Percentiles rank a stretch among this genome's conserved stretches.
These are phyloP conservation scores for Sisor rabdophorus DNA, from an alignment of 2,113 vertebrate species.

Conservation along the genomic window DNA sequence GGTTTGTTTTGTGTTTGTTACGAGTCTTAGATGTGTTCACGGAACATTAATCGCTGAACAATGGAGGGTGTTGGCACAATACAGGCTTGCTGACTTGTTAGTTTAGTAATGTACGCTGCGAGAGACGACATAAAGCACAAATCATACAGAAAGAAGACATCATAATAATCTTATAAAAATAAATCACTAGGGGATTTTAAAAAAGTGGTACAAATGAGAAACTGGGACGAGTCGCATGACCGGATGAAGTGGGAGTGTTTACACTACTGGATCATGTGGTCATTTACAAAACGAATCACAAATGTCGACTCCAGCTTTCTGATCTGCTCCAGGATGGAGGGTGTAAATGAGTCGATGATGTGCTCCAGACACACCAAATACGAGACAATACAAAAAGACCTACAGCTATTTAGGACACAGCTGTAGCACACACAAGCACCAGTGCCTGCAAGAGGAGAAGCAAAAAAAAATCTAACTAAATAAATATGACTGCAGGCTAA, in stretches of 20 bases:
- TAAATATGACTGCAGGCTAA: neutral
- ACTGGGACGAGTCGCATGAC: slow-evolving; percentile 75
- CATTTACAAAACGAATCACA: slow-evolving; percentile 76
- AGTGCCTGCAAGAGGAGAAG: slow-evolving; percentile 38
- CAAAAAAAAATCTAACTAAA: neutral
- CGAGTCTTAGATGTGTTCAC: neutral
- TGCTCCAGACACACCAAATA: neutral
- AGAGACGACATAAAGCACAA: neutral
- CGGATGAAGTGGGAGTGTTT: slow-evolving; percentile 66
- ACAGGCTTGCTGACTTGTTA: neutral
- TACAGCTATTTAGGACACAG: slow-evolving; percentile 24
- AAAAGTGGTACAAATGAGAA: slow-evolving; percentile 44
- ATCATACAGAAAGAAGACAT: neutral
- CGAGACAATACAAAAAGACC: slow-evolving; percentile 12
- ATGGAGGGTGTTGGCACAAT: neutral
- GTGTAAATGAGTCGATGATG: slow-evolving; percentile 29
- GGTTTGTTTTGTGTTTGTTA: neutral
- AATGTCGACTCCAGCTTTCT: slow-evolving; percentile 62
- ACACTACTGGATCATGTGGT: slow-evolving; percentile 70
- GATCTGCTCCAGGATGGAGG: slow-evolving; percentile 9
- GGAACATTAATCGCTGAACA: neutral
- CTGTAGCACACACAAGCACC: slow-evolving; percentile 58
- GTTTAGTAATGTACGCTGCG: neutral
- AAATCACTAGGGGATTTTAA: neutral
- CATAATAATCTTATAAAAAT: neutral